Percentiles rank a stretch among this genome's conserved stretches.
phyloP scores from a whole-genome alignment of 2,113 vertebrate species.

The Bufo gargarizans region DNA sequence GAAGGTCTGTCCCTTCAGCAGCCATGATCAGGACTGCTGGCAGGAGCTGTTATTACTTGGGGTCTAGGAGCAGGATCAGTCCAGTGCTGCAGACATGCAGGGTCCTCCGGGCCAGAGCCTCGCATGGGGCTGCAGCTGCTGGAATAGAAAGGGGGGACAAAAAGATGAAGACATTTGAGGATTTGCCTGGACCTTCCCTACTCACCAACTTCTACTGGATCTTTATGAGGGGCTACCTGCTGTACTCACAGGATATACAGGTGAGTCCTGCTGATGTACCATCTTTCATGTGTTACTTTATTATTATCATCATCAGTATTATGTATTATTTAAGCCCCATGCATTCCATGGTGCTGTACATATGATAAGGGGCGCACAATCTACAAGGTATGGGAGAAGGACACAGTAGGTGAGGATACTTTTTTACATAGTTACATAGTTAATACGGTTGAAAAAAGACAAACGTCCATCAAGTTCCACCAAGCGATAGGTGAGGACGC shows the following conservation, averaged over 20 bases:
- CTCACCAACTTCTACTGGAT: slow-evolving; percentile 70
- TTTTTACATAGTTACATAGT: no score
- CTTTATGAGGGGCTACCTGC: slow-evolving; percentile 68
- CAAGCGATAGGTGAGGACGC: no score
- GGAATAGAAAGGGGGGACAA: background rate
- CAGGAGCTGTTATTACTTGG: background rate
- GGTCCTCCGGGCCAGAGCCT: background rate
- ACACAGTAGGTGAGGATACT: no score
- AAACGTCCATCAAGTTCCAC: no score
- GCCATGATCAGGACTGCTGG: background rate
- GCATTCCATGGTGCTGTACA: no score
- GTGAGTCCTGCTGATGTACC: background rate
- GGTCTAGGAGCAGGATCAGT: background rate
- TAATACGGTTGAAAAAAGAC: no score
- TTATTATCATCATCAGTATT: no score
- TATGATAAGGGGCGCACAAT: no score
- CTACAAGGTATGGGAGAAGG: no score
- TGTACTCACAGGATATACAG: background rate
- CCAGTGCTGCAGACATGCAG: slow-evolving; percentile 7
- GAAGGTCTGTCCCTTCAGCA: background rate
- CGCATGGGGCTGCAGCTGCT: slow-evolving; percentile 3
- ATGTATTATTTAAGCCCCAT: no score
- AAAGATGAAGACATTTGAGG: slow-evolving; percentile 68
- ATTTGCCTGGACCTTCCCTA: slow-evolving; percentile 71
- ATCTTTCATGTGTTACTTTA: no score